Evolutionary conservation across 1,140 invertebrate genomes (phyloP), one percentile per base, ranked within the genome.

Genomic region (Latrodectus geometricus): DNA sequence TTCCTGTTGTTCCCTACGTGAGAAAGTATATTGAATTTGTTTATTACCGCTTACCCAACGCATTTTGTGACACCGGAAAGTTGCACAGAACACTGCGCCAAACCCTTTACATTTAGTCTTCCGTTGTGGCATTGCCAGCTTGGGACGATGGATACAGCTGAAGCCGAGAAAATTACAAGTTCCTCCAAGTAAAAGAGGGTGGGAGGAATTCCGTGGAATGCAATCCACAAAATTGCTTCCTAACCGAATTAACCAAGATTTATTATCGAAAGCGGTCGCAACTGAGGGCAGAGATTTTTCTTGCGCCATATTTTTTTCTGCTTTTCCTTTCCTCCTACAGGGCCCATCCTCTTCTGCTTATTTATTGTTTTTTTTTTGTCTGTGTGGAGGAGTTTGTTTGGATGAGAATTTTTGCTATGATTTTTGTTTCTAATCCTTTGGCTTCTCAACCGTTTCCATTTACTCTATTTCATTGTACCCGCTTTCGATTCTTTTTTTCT

Each of bases 201-300:
- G 77, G 35, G 76, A 66, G 35, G n/a, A 56, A 68, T 15, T 66
- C 8, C 65, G 48, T 23, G 50, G 66, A 56, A 86, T 86, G 83
- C 83, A 86, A 86, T 86, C 83, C 83, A 50, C 65, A 86, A 86
- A 86, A 86, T 86, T 86, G 83, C 83, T 86, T 86, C 75, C 66
- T 86, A 86, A 86, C 83, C 68, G 83, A 86, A 86, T 86, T 86
- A 86, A 86, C 83, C 66, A 86, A 86, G 83, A 86, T 86, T 86
- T 86, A 86, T 86, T 86, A 86, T 78, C 49, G 75, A 86, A 69
- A 78, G 83, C 83, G 83, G 83, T 78, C 75, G 83, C 75, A 56
- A 68, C 75, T 84, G 83, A 77, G 75, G 70, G 76, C 83, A 69
- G 83, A 86, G 83, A 86, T 86, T 86, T 86, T 86, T 86, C 52